Percentiles rank a stretch among this genome's conserved stretches.
phyloP scores from a whole-genome alignment of 2,888 invertebrate species.

The Drosophila testacea region DNA sequence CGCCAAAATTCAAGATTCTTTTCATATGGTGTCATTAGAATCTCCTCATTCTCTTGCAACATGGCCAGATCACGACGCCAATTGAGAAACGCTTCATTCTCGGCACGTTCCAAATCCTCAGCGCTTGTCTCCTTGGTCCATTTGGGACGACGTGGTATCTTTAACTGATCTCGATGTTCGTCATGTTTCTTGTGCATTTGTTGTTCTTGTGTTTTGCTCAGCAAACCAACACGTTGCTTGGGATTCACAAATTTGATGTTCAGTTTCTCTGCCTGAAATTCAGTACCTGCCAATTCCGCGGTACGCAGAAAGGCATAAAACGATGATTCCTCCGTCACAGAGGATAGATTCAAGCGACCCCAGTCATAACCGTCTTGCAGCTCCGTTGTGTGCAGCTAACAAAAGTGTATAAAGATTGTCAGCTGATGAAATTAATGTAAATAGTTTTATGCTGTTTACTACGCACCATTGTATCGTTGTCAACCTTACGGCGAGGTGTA shows the following conservation, averaged over 20 bases:
- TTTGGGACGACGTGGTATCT: slow-evolving; percentile 94
- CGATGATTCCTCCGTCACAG: slow-evolving; percentile 97
- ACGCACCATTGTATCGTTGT: slow-evolving; percentile 90
- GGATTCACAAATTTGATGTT: slow-evolving; percentile 92
- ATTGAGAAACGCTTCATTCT: slow-evolving; percentile 93
- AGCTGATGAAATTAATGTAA: slow-evolving; percentile 7
- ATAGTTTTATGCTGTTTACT: slow-evolving; percentile 47
- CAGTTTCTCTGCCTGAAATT: slow-evolving; percentile 96
- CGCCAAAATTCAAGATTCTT: slow-evolving; percentile 99
- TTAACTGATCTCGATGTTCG: slow-evolving; percentile 88
- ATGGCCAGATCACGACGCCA: slow-evolving; percentile 95
- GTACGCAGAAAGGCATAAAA: slow-evolving; percentile 98
- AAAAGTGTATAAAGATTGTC: background rate
- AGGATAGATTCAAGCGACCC: slow-evolving; percentile 95
- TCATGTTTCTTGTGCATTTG: slow-evolving; percentile 86
- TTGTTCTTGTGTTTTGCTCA: slow-evolving; percentile 87
- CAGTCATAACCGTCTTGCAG: slow-evolving; percentile 96
- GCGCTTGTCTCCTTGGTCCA: slow-evolving; percentile 92
- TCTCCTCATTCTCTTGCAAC: slow-evolving; percentile 91
- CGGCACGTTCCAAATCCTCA: slow-evolving; percentile 92
- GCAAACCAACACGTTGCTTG: slow-evolving; percentile 87
- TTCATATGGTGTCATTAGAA: slow-evolving; percentile 98
- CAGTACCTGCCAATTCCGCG: slow-evolving; percentile 96
- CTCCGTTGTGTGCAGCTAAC: slow-evolving; percentile 92
- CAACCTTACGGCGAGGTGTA: slow-evolving; percentile 88